Evolutionary conservation across 1,140 invertebrate species (phyloP).

Genomic region (Manduca sexta): DNA sequence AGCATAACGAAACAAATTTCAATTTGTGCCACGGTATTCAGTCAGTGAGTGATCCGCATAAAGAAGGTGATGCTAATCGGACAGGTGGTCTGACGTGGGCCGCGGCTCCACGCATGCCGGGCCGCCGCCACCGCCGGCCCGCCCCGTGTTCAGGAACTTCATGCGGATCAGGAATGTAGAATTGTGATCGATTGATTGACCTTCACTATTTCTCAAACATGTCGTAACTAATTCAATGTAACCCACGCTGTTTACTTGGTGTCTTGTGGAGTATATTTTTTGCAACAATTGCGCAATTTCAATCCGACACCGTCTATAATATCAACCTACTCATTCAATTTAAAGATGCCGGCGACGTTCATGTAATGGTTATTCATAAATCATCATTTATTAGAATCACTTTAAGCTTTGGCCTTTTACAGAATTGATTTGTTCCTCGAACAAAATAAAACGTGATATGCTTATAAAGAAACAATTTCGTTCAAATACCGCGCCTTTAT

Average conservation of each 20-base stretch:
- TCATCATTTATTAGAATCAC: slow-evolving; percentile 34
- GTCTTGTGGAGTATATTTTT: too few relatives aligned
- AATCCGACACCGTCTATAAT: slow-evolving; percentile 10
- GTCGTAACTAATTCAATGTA: too few relatives aligned
- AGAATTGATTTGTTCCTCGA: slow-evolving; percentile 12
- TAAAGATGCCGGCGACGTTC: slow-evolving; percentile 23
- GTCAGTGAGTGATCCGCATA: slow-evolving; percentile 48
- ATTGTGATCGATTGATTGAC: slow-evolving; percentile 36
- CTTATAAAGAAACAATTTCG: background rate
- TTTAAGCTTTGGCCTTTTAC: slow-evolving; percentile 30
- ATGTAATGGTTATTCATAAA: slow-evolving; percentile 30
- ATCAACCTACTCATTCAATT: slow-evolving; percentile 24
- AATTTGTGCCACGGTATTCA: slow-evolving; percentile 49
- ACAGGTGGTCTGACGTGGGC: slow-evolving; percentile 58
- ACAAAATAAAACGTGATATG: slow-evolving; percentile 6
- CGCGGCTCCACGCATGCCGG: slow-evolving; percentile 16
- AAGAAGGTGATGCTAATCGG: slow-evolving; percentile 63
- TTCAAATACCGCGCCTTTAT: too few relatives aligned
- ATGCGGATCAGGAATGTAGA: slow-evolving; percentile 20
- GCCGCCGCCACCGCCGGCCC: slow-evolving; percentile 1
- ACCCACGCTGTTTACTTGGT: too few relatives aligned
- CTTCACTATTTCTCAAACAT: slow-evolving; percentile 14
- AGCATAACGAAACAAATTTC: slow-evolving; percentile 65
- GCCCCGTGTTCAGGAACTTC: slow-evolving; percentile 12
- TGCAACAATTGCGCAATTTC: background rate